Evolutionary conservation across 2,888 invertebrate genomes (phyloP), one percentile per base, ranked within the genome.

Genomic region (Nephrotoma guestfalica): DNA sequence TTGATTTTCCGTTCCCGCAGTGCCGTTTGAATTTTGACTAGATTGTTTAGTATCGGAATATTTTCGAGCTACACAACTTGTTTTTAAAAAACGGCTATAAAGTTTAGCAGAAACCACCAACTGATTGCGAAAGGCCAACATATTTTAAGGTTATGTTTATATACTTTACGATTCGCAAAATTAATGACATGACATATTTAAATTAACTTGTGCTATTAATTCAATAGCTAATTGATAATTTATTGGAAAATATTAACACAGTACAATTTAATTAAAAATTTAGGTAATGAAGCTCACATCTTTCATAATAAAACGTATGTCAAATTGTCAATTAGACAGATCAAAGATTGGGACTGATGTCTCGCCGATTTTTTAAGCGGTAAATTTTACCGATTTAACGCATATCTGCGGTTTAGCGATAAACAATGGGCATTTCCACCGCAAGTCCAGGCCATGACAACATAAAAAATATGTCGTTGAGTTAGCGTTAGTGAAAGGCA

Each of bases 111-210:
- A 9, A 30, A 7, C 9, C 9, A 71, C 0, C 18, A 85, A 9
- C n/a, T 85, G 42, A 85, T 85, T 85, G 18, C 85, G 85, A 85
- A 85, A 18, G 6, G 30, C 15, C 15, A 43, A 30, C 85, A 85
- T 85, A n/a, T 85, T 85, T 85, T 11, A 43, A 43, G 85, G 85
- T 85, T 85, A 85, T 85, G 85, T 41, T 43, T 41, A 15, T 43
- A 43, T 18, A 30, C 18, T 85, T 41, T 71, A 71, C 7, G 6
- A 6, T 51, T 51, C 15, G 5, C 9, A 51, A 15, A 11, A 47
- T 47, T 51, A 15, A 15, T 71, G 18, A 57, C 7, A 18, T 18
- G 3, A 71, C 71, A 71, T 71, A 71, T 4, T 43, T 51, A n/a
- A 13, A 13, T 47, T 47, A 13, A 43, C 43, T 30, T 0, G 30